phyloP scores from a whole-genome alignment of 2,888 invertebrate species.

The Ypsolopha sequella region DNA sequence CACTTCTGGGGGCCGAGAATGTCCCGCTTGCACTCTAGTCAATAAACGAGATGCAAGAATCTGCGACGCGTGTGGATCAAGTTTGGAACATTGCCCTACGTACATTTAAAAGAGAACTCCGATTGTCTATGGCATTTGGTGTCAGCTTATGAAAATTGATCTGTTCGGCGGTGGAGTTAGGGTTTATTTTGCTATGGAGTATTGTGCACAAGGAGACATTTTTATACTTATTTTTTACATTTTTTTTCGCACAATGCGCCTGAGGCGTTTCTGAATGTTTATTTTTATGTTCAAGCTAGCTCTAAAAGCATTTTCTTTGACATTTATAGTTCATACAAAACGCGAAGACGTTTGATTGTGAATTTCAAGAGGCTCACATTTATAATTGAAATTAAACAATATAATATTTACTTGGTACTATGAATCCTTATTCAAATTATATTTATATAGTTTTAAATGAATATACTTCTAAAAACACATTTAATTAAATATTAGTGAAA shows the following conservation, averaged over 20 bases:
- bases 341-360: not conserved
- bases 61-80: slow-evolving; percentile 78
- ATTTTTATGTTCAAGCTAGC: not conserved
- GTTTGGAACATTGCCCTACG: slow-evolving; percentile 80
- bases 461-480: too few relatives aligned
- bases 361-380: not conserved
- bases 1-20: slow-evolving; percentile 80
- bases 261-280: not conserved
- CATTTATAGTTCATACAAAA: not conserved
- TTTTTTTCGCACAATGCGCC: not conserved
- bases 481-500: too few relatives aligned
- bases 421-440: too few relatives aligned
- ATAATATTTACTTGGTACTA: too few relatives aligned
- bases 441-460: too few relatives aligned
- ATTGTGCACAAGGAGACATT: not conserved
- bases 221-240: not conserved
- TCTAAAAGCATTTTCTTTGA: not conserved
- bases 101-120: slow-evolving; percentile 67
- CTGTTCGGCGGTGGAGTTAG: not conserved
- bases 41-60: slow-evolving; percentile 74
- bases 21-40: slow-evolving; percentile 81
- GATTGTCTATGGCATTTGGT: not conserved
- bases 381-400: too few relatives aligned
- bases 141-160: not conserved
- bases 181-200: not conserved